Evolutionary conservation across 1,140 invertebrate genomes (phyloP).

Genomic region (Hesperophylax magnus): DNA sequence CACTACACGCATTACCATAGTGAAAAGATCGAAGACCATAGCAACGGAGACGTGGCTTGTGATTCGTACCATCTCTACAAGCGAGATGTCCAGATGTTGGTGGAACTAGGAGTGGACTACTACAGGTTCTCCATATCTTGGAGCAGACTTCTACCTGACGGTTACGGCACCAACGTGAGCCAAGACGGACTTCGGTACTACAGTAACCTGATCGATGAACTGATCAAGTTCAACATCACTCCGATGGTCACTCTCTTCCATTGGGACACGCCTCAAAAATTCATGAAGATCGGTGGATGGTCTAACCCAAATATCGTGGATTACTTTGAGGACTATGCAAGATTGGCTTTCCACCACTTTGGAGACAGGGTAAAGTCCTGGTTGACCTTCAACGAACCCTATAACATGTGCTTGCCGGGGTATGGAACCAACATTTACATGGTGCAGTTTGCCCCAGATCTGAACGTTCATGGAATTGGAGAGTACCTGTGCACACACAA

Average conservation of each 20-base stretch:
- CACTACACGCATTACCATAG: constrained; percentile 62
- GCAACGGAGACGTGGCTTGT: constrained; percentile 71
- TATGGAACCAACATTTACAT: constrained; percentile 50
- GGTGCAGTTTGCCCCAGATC: constrained; percentile 45
- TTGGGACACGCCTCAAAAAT: constrained; percentile 59
- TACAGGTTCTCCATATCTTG: constrained; percentile 72
- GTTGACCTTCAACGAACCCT: constrained; percentile 64
- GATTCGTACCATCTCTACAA: constrained; percentile 74
- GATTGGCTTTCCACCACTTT: constrained; percentile 63
- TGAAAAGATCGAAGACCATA: constrained; percentile 63
- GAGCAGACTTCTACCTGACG: constrained; percentile 68
- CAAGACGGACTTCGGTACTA: constrained; percentile 56
- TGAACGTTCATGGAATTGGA: constrained; percentile 61
- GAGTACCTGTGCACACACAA: constrained; percentile 71
- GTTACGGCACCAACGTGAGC: constrained; percentile 57
- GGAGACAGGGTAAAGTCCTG: constrained; percentile 63
- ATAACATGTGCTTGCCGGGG: constrained; percentile 57
- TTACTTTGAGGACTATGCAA: constrained; percentile 68
- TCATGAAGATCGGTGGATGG: constrained; percentile 53
- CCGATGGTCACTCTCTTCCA: constrained; percentile 60
- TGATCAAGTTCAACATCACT: constrained; percentile 67
- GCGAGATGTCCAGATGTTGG: constrained; percentile 72
- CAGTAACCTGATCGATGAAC: constrained; percentile 60
- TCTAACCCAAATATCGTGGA: constrained; percentile 60
- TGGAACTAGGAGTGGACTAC: constrained; percentile 63